Evolutionary conservation across 2,113 vertebrate species (phyloP), one percentile per base, ranked within the genome.

Genomic region (Upupa epops): DNA sequence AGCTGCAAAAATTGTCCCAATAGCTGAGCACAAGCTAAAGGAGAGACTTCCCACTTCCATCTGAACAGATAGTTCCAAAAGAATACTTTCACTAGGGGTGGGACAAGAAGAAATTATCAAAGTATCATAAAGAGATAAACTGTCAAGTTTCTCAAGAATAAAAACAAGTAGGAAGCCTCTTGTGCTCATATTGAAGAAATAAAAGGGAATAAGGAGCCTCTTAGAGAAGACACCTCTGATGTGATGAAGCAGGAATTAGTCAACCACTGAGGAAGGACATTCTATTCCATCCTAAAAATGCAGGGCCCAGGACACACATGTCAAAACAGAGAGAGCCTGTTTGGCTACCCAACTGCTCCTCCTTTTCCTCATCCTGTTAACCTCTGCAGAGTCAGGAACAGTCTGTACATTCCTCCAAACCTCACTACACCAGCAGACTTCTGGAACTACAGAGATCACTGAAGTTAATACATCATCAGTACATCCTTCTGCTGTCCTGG

Each of bases 191-290:
- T 65, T 73, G 31, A 17, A 11, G 31, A 66, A 9, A 45, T 15
- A 20, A 77, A 60, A 81, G 28, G 8, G 12, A 70, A 69, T 18
- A 3, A 0, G 11, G 31, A 82, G 13, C 17, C 46, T 65, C 56
- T 52, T 29, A 28, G 46, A 78, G 16, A 75, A 16, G 17, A 56
- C n/a, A 25, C 12, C 22, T 59, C n/a, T 26, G 68, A 78, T 1
- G 0, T 1, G 7, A 74, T 6, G 13, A 40, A 59, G 37, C 17
- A 54, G 15, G 18, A 16, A 10, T 6, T 0, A 58, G 19, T 3
- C 8, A 86, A 72, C 3, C n/a, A 26, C 26, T 7, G 24, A 64
- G 34, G 13, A 78, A 78, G 12, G 7, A 19, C 10, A 18, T 94
- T 51, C 37, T 40, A 12, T 14, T 81, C 28, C 29, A 17, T 26